Conservation (phyloP, 2,888 invertebrate species). For the Pantelozetes paolii region DNA sequence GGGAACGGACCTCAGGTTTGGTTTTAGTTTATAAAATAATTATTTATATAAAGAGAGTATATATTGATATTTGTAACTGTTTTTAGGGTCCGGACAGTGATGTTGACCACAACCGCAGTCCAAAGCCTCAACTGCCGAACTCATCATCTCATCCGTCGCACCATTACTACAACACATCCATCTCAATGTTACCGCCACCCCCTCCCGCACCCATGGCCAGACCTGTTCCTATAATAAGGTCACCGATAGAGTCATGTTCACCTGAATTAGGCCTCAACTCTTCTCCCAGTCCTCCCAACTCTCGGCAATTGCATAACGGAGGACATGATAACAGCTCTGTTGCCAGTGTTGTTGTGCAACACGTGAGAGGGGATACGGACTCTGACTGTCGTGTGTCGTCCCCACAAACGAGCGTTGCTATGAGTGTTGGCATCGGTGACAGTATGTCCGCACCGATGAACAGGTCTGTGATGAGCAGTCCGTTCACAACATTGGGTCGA, state of each 20-base stretch:
- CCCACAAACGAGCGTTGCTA: neutral
- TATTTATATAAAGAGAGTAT: neutral
- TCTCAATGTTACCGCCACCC: slow-evolving; percentile 87
- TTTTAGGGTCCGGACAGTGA: slow-evolving; percentile 1
- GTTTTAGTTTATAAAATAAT: neutral
- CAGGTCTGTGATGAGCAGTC: slow-evolving; percentile 53
- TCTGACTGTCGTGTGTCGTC: neutral
- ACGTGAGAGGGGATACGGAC: neutral
- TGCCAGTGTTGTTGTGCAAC: slow-evolving; percentile 10
- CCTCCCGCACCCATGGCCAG: slow-evolving; percentile 81
- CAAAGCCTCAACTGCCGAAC: slow-evolving; percentile 19
- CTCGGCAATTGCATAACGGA: neutral
- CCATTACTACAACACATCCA: slow-evolving; percentile 60
- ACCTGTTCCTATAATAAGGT: slow-evolving; percentile 90
- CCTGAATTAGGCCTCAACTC: neutral
- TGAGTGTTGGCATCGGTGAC: slow-evolving; percentile 4
- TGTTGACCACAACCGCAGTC: neutral
- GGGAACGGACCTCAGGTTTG: slow-evolving; percentile 52
- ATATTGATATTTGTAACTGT: neutral
- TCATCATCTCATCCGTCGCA: slow-evolving; percentile 24
- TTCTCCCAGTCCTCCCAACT: slow-evolving; percentile 12
- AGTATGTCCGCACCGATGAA: slow-evolving; percentile 48
- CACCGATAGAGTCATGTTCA: slow-evolving; percentile 60
- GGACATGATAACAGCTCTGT: slow-evolving; percentile 12
- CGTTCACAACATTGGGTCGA: slow-evolving; percentile 53